phyloP scores from a whole-genome alignment of 2,113 vertebrate genomes.

The Rhineura floridana region DNA sequence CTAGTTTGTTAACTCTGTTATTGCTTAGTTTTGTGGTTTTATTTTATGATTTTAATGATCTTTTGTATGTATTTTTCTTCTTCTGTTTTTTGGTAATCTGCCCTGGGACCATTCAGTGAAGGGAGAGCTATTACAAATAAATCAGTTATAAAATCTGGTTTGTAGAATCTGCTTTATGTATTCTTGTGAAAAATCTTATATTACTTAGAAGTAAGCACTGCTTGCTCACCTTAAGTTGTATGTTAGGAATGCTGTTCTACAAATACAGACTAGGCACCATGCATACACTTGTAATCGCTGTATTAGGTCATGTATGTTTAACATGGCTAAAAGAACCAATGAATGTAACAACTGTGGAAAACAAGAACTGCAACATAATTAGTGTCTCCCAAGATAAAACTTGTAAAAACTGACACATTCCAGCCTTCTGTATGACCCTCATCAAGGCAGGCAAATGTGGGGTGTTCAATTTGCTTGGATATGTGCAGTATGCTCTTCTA shows the following conservation, averaged over 20 bases:
- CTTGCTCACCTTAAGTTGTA: background rate
- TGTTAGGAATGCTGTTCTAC: background rate
- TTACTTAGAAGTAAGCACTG: background rate
- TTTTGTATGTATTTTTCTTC: no score
- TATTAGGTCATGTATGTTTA: background rate
- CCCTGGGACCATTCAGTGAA: no score
- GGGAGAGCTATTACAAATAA: no score
- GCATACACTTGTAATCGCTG: background rate
- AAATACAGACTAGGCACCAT: constrained; percentile 1
- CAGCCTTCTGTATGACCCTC: background rate
- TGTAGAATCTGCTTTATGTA: no score
- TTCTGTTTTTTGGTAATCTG: no score
- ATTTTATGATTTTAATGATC: no score
- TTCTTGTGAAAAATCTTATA: no score
- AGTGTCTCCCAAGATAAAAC: constrained; percentile 27
- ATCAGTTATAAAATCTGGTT: no score
- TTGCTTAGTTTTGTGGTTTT: no score
- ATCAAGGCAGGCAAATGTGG: constrained; percentile 25
- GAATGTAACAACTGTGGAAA: background rate
- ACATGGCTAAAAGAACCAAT: background rate
- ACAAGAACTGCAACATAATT: background rate
- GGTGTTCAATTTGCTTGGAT: constrained; percentile 1
- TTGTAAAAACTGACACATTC: background rate
- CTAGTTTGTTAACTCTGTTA: no score
- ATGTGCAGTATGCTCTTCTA: no score